Percentiles rank a stretch among this genome's conserved stretches.
Conservation (phyloP, 2,797 vertebrate species). For the Platalea minor region DNA sequence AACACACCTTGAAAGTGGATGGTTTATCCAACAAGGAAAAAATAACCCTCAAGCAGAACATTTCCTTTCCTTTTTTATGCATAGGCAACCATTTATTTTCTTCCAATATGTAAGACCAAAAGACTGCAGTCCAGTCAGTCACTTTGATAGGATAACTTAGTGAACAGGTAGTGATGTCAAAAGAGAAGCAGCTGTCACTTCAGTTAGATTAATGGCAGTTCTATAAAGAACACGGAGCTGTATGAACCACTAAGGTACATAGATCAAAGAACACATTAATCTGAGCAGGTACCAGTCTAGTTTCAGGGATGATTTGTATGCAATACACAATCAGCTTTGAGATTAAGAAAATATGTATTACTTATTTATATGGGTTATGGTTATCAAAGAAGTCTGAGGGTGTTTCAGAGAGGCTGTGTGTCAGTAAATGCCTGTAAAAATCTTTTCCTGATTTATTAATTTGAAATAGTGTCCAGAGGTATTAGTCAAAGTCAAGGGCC, state of each 20-base stretch:
- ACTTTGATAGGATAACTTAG: background rate
- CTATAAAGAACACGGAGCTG: background rate
- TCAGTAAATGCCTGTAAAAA: background rate
- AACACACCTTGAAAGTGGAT: background rate
- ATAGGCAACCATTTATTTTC: background rate
- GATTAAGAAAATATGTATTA: background rate
- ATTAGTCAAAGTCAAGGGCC: background rate
- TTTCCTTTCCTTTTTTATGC: background rate
- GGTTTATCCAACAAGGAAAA: background rate
- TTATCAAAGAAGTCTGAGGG: background rate
- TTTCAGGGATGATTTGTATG: background rate
- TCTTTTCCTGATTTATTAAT: background rate
- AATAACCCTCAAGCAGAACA: background rate
- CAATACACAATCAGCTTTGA: background rate
- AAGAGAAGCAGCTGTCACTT: background rate
- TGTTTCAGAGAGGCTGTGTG: background rate
- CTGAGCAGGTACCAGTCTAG: background rate
- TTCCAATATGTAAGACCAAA: background rate
- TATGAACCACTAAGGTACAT: background rate
- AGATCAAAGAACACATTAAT: background rate
- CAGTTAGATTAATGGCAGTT: background rate
- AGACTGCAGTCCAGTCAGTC: background rate
- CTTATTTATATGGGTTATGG: background rate
- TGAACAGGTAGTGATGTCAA: background rate
- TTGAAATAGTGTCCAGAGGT: background rate